Evolutionary conservation across 2,113 vertebrate species (phyloP).

Genomic region (Scomber japonicus): DNA sequence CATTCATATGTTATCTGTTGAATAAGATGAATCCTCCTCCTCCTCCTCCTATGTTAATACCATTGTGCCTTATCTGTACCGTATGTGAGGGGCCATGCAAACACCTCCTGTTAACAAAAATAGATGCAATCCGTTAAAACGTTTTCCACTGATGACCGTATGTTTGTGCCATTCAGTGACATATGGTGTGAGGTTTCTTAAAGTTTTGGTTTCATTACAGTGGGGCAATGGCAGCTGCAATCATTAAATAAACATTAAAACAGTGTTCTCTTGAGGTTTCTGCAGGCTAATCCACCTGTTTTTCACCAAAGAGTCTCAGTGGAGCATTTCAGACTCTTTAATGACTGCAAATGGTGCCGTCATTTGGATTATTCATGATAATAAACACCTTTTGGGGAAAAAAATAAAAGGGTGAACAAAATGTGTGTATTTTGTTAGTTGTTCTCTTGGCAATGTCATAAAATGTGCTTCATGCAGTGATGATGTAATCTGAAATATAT

Average conservation of each 20-base stretch:
- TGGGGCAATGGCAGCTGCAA: constrained; percentile 52
- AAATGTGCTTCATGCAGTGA: not conserved
- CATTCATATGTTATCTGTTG: not conserved
- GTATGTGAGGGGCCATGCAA: constrained; percentile 3
- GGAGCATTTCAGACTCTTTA: constrained; percentile 9
- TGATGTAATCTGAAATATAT: not conserved
- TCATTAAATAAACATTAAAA: constrained; percentile 27
- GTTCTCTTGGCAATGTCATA: not conserved
- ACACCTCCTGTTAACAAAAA: not conserved
- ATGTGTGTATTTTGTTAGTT: not conserved
- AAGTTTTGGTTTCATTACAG: not conserved
- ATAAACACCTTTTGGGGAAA: constrained; percentile 23
- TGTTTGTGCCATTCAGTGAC: not conserved
- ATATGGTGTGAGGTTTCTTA: not conserved
- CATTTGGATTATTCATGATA: constrained; percentile 17
- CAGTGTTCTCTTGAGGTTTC: constrained; percentile 46
- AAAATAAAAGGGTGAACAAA: constrained; percentile 57
- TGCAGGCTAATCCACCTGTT: constrained; percentile 11
- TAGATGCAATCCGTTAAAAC: not conserved
- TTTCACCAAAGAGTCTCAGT: not conserved
- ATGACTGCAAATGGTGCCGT: not conserved
- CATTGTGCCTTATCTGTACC: constrained; percentile 33
- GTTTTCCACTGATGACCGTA: not conserved
- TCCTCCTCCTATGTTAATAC: constrained; percentile 1
- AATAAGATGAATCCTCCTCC: not conserved